Evolutionary conservation across 2,888 invertebrate species (phyloP).

Genomic region (Nymphalis c-album): DNA sequence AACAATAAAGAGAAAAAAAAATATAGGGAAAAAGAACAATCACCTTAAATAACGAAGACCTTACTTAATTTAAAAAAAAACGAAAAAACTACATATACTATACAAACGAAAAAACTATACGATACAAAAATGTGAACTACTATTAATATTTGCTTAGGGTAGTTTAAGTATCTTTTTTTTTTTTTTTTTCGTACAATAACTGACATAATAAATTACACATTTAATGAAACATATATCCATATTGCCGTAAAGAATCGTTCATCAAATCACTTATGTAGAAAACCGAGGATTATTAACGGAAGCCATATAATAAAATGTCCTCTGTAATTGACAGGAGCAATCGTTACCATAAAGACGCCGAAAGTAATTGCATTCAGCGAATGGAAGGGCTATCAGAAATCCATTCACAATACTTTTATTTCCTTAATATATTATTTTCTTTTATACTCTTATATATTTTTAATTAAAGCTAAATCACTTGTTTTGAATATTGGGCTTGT

Average conservation of each 20-base stretch:
- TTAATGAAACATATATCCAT: neutral
- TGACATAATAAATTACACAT: neutral
- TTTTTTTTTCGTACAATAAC: no score
- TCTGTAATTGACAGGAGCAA: constrained; percentile 30
- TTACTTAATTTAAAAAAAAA: no score
- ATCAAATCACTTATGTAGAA: constrained; percentile 7
- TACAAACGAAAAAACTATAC: no score
- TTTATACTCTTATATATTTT: neutral
- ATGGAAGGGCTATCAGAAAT: constrained; percentile 27
- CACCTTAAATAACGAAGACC: no score
- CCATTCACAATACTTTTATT: constrained; percentile 15
- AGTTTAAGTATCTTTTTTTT: no score
- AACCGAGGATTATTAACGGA: constrained; percentile 17
- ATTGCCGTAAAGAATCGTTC: neutral
- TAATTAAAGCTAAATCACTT: neutral
- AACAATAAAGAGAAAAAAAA: no score
- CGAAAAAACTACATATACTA: no score
- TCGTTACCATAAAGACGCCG: constrained; percentile 31
- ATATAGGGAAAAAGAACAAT: no score
- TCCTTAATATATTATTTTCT: constrained; percentile 9
- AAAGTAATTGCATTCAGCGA: constrained; percentile 27
- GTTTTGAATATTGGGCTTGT: no score
- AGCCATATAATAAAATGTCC: constrained; percentile 29
- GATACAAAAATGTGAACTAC: no score
- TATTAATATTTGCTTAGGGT: no score